Evolutionary conservation across 2,113 vertebrate species (phyloP), one percentile per base, ranked within the genome.

Genomic region (Catharus bicknelli): DNA sequence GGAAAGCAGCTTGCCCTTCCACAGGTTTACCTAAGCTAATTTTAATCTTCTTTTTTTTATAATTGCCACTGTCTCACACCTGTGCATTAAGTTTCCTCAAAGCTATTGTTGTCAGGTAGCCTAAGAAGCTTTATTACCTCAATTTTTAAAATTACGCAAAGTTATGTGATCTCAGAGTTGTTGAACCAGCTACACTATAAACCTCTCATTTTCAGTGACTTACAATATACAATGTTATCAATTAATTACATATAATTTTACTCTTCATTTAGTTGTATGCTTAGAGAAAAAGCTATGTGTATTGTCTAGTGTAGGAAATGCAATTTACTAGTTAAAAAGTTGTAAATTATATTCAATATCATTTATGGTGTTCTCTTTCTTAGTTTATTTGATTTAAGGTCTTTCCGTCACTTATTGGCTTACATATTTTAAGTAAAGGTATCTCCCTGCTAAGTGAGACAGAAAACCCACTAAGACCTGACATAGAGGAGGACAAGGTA

Each of bases 161-260:
- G 19, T 20, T 25, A 58, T 90, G 57, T 5, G 29, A 42, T 86
- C 34, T 92, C 66, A 53, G 61, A 72, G 17, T 9, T 93, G 22
- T 84, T 93, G 76, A 92, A 25, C n/a, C n/a, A 78, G 16, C 26
- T 78, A 57, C 30, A 61, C 22, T 43, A 57, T 72, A 86, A 83
- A 59, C 16, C 17, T 83, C 63, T 73, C 1, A 0, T 90, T 92
- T 79, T 67, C 30, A 81, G 4, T 88, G 77, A 63, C 45, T 83
- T 74, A 42, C 8, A 90, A 27, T 30, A 12, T 62, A 54, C 38
- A 53, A 9, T 27, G 9, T 75, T 72, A 61, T 90, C 30, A 92
- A 88, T 88, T 88, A n/a, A 61, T 92, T 90, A 57, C 22, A 50
- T 30, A 42, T 29, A 75, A 84, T 92, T 93, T 94, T 82, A 64